These are phyloP conservation scores for Prosapia bicincta DNA, from an alignment of 2,888 invertebrate species.

Conservation along the genomic window DNA sequence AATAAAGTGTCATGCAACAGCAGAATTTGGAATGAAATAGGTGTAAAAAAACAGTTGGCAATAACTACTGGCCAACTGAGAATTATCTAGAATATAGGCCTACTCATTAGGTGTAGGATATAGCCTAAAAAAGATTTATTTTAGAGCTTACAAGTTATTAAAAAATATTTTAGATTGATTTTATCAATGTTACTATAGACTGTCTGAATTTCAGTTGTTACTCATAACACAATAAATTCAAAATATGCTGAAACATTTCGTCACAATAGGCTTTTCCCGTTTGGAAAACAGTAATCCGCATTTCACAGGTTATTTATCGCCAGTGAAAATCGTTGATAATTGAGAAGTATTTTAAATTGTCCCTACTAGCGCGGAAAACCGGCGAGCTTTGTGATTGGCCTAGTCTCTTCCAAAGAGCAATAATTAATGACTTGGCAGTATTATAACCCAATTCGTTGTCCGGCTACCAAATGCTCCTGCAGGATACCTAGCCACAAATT, in stretches of 20 bases:
- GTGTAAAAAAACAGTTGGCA: too few species aligned
- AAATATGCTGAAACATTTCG: neutral
- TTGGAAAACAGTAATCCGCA: neutral
- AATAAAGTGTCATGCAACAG: too few species aligned
- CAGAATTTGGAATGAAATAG: too few species aligned
- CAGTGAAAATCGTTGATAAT: constrained; percentile 17
- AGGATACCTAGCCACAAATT: constrained; percentile 14
- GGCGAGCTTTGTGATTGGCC: constrained; percentile 15
- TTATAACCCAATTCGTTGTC: neutral
- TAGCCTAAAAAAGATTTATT: too few species aligned
- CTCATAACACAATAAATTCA: too few species aligned
- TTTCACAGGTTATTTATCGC: constrained; percentile 16
- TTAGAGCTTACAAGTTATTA: too few species aligned
- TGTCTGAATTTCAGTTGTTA: too few species aligned
- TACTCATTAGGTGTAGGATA: too few species aligned
- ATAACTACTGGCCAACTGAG: too few species aligned
- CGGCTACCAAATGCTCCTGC: constrained; percentile 16
- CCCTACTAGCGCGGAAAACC: constrained; percentile 8
- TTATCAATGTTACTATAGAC: too few species aligned
- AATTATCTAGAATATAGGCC: too few species aligned
- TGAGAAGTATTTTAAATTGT: constrained; percentile 18
- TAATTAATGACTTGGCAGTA: constrained; percentile 20
- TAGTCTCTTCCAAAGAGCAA: constrained; percentile 2
- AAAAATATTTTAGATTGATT: too few species aligned
- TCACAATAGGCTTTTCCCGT: neutral